These are phyloP conservation scores for Siniperca knerii DNA, from an alignment of 2,113 vertebrate species.

Conservation along the genomic window DNA sequence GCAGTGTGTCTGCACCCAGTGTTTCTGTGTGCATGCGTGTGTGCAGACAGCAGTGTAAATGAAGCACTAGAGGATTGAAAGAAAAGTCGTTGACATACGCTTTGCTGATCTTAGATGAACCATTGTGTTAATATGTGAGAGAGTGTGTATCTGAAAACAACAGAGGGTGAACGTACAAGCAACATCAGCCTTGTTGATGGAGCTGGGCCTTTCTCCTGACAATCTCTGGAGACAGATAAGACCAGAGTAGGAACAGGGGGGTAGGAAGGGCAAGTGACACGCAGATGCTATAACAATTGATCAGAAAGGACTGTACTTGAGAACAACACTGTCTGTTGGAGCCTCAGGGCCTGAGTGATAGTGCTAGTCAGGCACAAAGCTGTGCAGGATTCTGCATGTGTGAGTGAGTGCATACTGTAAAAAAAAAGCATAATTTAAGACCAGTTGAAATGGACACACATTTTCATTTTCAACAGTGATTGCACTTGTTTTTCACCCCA, in stretches of 20 bases:
- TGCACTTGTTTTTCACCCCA: neutral
- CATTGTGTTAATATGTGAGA: constrained; percentile 31
- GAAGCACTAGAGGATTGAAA: constrained; percentile 51
- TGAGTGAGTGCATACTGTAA: neutral
- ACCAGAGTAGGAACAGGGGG: constrained; percentile 43
- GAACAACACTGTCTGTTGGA: constrained; percentile 27
- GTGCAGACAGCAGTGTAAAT: constrained; percentile 48
- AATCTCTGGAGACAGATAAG: constrained; percentile 63
- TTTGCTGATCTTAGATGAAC: constrained; percentile 55
- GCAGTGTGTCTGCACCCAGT: constrained; percentile 38
- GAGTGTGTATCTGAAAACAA: constrained; percentile 38
- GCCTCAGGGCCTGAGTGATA: constrained; percentile 43
- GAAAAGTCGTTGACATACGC: constrained; percentile 44
- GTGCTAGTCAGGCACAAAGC: constrained; percentile 12
- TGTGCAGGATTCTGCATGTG: constrained; percentile 4
- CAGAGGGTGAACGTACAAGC: constrained; percentile 8
- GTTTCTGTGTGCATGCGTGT: constrained; percentile 1
- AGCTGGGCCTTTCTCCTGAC: constrained; percentile 33
- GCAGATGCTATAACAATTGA: constrained; percentile 51
- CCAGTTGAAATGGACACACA: neutral
- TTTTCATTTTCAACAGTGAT: neutral
- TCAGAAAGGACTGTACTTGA: constrained; percentile 53
- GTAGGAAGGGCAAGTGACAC: constrained; percentile 55
- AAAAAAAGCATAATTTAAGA: neutral
- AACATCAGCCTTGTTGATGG: constrained; percentile 45